Evolutionary conservation across 1,140 invertebrate genomes (phyloP).

Genomic region (Lepidostoma basale): DNA sequence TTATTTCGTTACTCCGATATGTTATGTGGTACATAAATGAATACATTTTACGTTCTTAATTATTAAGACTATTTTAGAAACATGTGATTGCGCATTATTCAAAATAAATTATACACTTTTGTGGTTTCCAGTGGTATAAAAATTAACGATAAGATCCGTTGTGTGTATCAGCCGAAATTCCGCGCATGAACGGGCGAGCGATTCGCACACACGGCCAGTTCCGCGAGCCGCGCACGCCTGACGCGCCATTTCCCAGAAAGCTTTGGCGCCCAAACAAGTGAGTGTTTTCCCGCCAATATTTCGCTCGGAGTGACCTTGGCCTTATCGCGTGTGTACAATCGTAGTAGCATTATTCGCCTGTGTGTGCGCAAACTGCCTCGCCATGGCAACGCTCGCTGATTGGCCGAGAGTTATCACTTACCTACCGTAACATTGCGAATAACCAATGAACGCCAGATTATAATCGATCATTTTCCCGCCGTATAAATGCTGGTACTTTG

Average conservation of each 20-base stretch:
- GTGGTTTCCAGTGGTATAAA: too few species aligned
- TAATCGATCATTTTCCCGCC: background rate
- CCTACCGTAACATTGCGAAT: constrained; percentile 42
- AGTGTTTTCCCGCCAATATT: constrained; percentile 21
- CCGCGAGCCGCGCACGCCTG: background rate
- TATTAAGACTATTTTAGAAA: too few species aligned
- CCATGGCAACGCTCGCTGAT: constrained; percentile 19
- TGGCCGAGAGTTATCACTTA: constrained; percentile 30
- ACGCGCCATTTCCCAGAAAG: background rate
- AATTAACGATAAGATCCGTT: too few species aligned
- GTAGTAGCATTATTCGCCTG: constrained; percentile 8
- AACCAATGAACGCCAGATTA: constrained; percentile 20
- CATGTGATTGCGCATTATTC: too few species aligned
- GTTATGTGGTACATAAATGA: too few species aligned
- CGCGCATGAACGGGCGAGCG: too few species aligned
- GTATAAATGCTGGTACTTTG: background rate
- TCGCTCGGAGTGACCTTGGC: background rate
- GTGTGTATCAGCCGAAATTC: too few species aligned
- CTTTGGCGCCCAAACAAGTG: background rate
- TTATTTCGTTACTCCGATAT: too few species aligned
- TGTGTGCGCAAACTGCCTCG: constrained; percentile 18
- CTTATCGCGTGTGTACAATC: background rate
- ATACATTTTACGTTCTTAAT: too few species aligned
- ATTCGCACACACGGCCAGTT: too few species aligned
- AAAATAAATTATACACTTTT: too few species aligned